A percentile compares a stretch with the other conserved stretches of the same genome.
Evolutionary conservation across 2,888 invertebrate genomes (phyloP).

Genomic region (Yponomeuta plumbellus): DNA sequence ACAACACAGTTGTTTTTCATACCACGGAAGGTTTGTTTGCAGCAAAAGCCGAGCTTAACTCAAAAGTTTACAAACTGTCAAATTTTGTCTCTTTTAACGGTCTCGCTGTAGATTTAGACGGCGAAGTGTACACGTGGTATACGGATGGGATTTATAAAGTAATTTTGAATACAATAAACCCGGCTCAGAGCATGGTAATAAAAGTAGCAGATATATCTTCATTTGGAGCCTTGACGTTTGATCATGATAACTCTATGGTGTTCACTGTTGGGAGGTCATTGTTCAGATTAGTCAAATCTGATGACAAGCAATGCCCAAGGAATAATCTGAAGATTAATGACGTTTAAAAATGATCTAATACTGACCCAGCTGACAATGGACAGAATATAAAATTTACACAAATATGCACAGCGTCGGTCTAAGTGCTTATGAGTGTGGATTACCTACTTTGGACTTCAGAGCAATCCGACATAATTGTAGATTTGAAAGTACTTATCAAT

Average conservation of each 20-base stretch:
- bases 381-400: no score
- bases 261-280: constrained; percentile 46
- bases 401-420: no score
- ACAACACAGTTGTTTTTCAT: no score
- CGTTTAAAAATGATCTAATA: no score
- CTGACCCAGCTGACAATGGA: no score
- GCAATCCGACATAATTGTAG: no score
- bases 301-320: no score
- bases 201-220: constrained; percentile 41
- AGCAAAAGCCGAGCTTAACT: constrained; percentile 22
- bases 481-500: no score
- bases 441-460: no score
- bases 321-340: no score
- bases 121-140: constrained; percentile 59
- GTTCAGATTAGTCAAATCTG: constrained; percentile 33
- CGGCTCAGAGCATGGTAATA: constrained; percentile 40
- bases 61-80: constrained; percentile 39
- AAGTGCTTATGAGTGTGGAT: no score
- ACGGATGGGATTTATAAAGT: constrained; percentile 59
- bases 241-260: constrained; percentile 53
- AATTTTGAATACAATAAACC: constrained; percentile 35
- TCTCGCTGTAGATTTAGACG: constrained; percentile 50
- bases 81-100: constrained; percentile 57
- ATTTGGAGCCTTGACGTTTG: constrained; percentile 58
- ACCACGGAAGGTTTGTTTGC: no score